Base-by-base conservation (phyloP, 2,888 invertebrate genomes). In the Polia nebulosa region DNA sequence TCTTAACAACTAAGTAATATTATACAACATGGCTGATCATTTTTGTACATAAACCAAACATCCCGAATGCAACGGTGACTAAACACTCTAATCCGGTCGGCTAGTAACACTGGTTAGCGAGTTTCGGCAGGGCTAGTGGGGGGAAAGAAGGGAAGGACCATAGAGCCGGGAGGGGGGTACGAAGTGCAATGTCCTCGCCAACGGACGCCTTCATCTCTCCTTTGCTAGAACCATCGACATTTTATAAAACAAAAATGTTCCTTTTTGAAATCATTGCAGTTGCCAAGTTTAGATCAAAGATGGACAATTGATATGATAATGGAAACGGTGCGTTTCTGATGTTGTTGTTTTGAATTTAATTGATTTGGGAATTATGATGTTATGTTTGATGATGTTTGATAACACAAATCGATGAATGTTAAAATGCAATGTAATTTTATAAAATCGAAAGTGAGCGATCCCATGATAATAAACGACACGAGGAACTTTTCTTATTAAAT, bases 141-240 rank as follows among this genome's bases (percentile, higher is more conserved):
- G 91, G 91, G 86, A 89, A 92, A 83, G 84, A 90, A 91, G 90
- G 90, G 85, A 89, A 92, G 93, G 93, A 92, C 91, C 90, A 92
- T 91, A 88, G 86, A 88, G 85, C 85, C 76, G 66, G 88, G 87
- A 88, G 82, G 32, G 63, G 88, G 81, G 87, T 81, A 85, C 91
- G 90, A 94, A 95, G 95, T 95, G 95, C 95, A 95, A 95, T 94
- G 95, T 95, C 95, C 95, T 95, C 95, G 94, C 93, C 88, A 94
- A 94, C 94, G 92, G 92, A 93, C 94, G 94, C 91, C 92, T 90
- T 89, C 89, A 88, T 90, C 89, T 88, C 83, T 84, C 88, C 87
- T 79, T 80, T 74, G 73, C 91, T 88, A 88, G 88, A 88, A 85
- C 87, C 89, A 85, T 89, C 87, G 85, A 90, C 88, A 86, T 87